These are phyloP conservation scores for Agriopis aurantiaria DNA, from an alignment of 2,888 invertebrate species.

Conservation along the genomic window DNA sequence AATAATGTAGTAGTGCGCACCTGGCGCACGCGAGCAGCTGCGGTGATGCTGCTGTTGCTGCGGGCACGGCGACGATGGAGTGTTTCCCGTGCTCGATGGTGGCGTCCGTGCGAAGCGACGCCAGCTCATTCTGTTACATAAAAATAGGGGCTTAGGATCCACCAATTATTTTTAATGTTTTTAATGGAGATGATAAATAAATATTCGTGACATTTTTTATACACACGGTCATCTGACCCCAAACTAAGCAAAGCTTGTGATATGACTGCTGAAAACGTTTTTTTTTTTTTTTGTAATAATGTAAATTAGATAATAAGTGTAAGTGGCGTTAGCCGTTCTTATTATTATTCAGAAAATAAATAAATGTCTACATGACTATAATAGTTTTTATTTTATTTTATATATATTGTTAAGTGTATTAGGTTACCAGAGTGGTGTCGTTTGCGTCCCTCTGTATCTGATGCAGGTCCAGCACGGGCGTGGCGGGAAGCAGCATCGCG, in stretches of 20 bases:
- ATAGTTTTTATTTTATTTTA: too few species aligned
- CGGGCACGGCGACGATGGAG: conserved; percentile 75
- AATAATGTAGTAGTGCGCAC: conserved; percentile 68
- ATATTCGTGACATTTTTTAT: too few species aligned
- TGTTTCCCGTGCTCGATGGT: conserved; percentile 89
- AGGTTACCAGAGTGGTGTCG: conserved; percentile 56
- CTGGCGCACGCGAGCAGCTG: conserved; percentile 89
- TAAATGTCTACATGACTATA: too few species aligned
- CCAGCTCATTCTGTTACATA: conserved; percentile 48
- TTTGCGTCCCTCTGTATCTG: conserved; percentile 64
- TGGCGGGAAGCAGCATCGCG: conserved; percentile 92
- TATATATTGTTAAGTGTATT: background rate
- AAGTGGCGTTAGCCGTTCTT: too few species aligned
- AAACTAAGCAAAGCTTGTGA: background rate
- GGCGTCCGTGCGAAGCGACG: conserved; percentile 79
- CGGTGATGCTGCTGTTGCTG: conserved; percentile 56
- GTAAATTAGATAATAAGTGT: too few species aligned
- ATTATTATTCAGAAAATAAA: too few species aligned
- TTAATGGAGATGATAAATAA: too few species aligned
- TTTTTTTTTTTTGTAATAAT: too few species aligned
- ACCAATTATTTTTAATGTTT: too few species aligned
- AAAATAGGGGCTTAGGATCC: background rate
- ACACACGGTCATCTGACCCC: background rate
- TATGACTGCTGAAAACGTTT: too few species aligned
- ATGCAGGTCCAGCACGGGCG: conserved; percentile 85